Evolutionary conservation across 2,888 invertebrate species (phyloP).

Genomic region (Rhingia campestris): DNA sequence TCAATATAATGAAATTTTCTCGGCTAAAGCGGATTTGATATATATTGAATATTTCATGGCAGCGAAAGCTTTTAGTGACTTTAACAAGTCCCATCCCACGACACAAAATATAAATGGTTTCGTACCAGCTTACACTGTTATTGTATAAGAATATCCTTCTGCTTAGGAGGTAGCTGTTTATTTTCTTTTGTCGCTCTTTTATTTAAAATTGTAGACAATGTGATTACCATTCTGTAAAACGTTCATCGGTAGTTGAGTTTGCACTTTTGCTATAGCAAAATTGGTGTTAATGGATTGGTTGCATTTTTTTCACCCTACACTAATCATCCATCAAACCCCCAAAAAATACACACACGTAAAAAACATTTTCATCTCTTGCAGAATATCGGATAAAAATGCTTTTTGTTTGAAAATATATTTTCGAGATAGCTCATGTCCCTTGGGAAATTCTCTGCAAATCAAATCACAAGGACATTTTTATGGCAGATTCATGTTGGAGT

Average conservation of each 20-base stretch:
- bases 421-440: not conserved
- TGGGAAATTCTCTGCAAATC: constrained; percentile 29
- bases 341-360: not conserved
- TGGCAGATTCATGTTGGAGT: constrained; percentile 46
- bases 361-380: not conserved
- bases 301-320: constrained; percentile 11
- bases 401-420: constrained; percentile 10
- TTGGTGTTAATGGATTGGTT: constrained; percentile 48
- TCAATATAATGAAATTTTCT: constrained; percentile 58
- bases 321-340: constrained; percentile 32
- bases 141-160: no score
- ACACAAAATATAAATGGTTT: constrained; percentile 12
- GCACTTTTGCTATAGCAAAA: constrained; percentile 7
- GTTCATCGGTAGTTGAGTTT: constrained; percentile 9
- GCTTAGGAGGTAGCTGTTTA: not conserved
- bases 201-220: constrained; percentile 38
- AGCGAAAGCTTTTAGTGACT: constrained; percentile 56
- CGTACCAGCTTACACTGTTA: constrained; percentile 5
- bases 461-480: constrained; percentile 38
- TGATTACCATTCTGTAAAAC: constrained; percentile 17
- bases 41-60: constrained; percentile 47
- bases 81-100: not conserved
- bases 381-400: not conserved
- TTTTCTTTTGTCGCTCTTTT: constrained; percentile 8
- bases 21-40: constrained; percentile 41